phyloP scores from a whole-genome alignment of 23 tunicate genomes.

The Styela clava region DNA sequence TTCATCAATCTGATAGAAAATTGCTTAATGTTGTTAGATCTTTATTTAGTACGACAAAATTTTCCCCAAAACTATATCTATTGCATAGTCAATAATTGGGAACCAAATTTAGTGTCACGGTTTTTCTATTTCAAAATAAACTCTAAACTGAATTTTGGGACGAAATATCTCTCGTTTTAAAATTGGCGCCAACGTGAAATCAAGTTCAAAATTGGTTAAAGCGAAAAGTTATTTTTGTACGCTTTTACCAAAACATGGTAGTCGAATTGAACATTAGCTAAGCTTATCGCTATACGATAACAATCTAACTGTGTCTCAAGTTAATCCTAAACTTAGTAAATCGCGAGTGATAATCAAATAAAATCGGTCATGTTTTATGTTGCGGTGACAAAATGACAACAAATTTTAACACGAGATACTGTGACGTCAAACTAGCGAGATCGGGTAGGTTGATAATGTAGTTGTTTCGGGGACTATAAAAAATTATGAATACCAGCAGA shows the following conservation, averaged over 20 bases:
- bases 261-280: background rate
- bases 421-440: background rate
- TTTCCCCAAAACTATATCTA: background rate
- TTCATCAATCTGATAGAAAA: too few species aligned
- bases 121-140: background rate
- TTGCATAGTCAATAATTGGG: background rate
- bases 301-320: background rate
- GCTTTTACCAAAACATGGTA: background rate
- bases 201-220: background rate
- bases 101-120: background rate
- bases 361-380: background rate
- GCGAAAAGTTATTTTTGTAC: background rate
- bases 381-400: background rate
- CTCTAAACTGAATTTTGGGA: background rate
- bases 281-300: background rate
- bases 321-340: background rate
- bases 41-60: too few species aligned
- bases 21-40: too few species aligned
- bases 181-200: background rate
- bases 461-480: background rate
- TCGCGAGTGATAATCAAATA: background rate
- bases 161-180: background rate
- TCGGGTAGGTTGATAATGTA: background rate
- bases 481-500: background rate
- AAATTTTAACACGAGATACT: background rate